Evolutionary conservation across 2,113 vertebrate species (phyloP).

Genomic region (Gymnocephalus cernua): DNA sequence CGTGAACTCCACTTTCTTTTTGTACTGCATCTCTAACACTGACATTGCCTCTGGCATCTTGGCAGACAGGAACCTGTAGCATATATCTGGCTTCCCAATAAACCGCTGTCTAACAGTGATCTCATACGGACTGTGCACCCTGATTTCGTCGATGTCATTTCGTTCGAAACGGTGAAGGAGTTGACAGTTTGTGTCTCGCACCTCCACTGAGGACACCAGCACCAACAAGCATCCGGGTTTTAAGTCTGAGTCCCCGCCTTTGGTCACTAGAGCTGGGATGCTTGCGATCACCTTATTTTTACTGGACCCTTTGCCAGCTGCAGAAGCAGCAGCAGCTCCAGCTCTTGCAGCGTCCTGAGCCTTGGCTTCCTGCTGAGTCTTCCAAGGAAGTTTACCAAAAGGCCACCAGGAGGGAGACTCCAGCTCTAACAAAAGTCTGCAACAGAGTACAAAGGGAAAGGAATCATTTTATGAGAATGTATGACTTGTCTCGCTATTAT

Average conservation of each 20-base stretch:
- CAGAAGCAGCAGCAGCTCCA: constrained; percentile 50
- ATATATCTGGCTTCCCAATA: constrained; percentile 90
- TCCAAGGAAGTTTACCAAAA: constrained; percentile 90
- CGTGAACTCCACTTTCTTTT: constrained; percentile 87
- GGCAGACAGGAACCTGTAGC: constrained; percentile 89
- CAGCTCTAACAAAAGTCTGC: constrained; percentile 90
- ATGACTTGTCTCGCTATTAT: neutral
- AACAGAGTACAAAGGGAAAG: constrained; percentile 20
- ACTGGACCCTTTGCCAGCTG: constrained; percentile 44
- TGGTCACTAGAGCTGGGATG: constrained; percentile 89
- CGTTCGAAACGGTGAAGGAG: constrained; percentile 89
- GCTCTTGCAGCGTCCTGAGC: constrained; percentile 67
- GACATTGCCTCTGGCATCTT: constrained; percentile 89
- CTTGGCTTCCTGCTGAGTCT: constrained; percentile 79
- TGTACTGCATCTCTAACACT: constrained; percentile 89
- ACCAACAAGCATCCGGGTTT: constrained; percentile 88
- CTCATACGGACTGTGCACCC: constrained; percentile 89
- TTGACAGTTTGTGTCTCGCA: constrained; percentile 81
- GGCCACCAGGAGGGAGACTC: constrained; percentile 97
- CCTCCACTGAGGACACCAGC: constrained; percentile 88
- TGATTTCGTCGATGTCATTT: constrained; percentile 90
- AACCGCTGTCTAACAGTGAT: constrained; percentile 91
- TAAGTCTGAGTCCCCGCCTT: constrained; percentile 78
- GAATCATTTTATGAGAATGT: neutral
- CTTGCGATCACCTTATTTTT: constrained; percentile 82